These are phyloP conservation scores for Leptocoma aspasia DNA, from an alignment of 2,113 vertebrate genomes.

Conservation along the genomic window DNA sequence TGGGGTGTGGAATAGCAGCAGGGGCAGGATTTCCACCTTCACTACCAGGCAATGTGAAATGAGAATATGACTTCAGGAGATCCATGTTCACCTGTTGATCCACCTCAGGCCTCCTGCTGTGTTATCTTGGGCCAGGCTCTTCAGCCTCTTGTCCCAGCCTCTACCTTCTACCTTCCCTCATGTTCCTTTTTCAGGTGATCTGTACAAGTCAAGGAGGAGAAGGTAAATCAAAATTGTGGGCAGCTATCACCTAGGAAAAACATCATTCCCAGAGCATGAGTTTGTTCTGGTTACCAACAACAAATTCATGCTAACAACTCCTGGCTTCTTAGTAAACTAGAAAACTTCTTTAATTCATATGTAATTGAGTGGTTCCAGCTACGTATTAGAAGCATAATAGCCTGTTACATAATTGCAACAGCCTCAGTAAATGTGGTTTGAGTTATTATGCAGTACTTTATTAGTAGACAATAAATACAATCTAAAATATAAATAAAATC, in stretches of 20 bases:
- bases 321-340: background rate
- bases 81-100: background rate
- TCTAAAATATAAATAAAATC: conserved; percentile 42
- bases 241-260: background rate
- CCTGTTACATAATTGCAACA: conserved; percentile 34
- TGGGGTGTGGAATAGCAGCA: background rate
- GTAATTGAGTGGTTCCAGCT: conserved; percentile 31
- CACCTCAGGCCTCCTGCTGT: background rate
- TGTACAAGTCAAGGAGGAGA: background rate
- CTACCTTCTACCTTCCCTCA: background rate
- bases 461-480: conserved; percentile 33
- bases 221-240: background rate
- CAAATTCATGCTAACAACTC: background rate
- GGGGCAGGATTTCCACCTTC: background rate
- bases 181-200: background rate
- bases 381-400: conserved; percentile 51
- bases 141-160: background rate
- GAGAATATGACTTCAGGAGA: background rate
- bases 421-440: conserved; percentile 48
- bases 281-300: background rate
- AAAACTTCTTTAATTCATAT: conserved; percentile 6
- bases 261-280: background rate
- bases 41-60: background rate
- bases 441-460: conserved; percentile 34
- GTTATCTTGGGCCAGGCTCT: background rate